Conservation (phyloP, 2,888 invertebrate genomes). For the Ophraella communa region DNA sequence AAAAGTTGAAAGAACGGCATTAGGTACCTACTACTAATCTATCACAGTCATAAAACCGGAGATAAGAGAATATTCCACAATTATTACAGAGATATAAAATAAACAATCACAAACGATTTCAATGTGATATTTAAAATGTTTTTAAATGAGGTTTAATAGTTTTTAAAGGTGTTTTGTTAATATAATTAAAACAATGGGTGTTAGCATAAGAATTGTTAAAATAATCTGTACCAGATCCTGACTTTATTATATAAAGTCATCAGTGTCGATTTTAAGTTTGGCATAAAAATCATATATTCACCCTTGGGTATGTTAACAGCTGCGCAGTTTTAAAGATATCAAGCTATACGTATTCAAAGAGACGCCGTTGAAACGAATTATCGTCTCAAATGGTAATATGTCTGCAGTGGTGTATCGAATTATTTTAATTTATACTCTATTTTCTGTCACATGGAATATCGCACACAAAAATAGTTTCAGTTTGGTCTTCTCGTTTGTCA, state of each 20-base stretch:
- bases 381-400: slow-evolving; percentile 48
- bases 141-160: too few relatives aligned
- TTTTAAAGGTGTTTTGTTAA: too few relatives aligned
- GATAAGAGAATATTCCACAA: too few relatives aligned
- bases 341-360: slow-evolving; percentile 49
- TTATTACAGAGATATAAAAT: too few relatives aligned
- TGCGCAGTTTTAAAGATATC: slow-evolving; percentile 41
- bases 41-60: too few relatives aligned
- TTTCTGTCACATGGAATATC: too few relatives aligned
- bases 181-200: background rate
- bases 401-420: slow-evolving; percentile 23
- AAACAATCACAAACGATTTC: too few relatives aligned
- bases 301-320: slow-evolving; percentile 37
- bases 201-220: background rate
- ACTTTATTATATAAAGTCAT: slow-evolving; percentile 30
- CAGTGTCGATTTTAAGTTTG: slow-evolving; percentile 33
- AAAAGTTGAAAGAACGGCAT: too few relatives aligned
- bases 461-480: too few relatives aligned
- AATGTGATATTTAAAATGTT: too few relatives aligned
- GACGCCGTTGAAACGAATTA: slow-evolving; percentile 51
- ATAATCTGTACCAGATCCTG: background rate
- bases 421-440: background rate
- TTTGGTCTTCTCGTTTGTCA: too few relatives aligned
- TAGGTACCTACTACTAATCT: too few relatives aligned
- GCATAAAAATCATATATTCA: slow-evolving; percentile 33